Conservation (phyloP, 2,113 vertebrate genomes). For the Mirza zaza region DNA sequence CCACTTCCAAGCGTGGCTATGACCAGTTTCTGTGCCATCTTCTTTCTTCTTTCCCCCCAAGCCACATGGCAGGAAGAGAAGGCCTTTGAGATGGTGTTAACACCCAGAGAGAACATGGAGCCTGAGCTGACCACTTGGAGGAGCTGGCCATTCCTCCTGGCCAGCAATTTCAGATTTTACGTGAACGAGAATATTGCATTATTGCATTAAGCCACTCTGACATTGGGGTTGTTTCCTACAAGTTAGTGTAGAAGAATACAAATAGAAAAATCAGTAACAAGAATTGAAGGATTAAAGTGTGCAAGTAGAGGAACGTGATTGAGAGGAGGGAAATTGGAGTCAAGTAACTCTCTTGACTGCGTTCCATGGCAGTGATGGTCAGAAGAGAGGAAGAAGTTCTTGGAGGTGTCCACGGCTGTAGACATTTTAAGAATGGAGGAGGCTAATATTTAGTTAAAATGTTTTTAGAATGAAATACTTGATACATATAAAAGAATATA, state of each 20-base stretch:
- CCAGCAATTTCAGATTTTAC: background rate
- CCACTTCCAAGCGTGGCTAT: background rate
- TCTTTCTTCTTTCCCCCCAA: background rate
- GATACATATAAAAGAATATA: background rate
- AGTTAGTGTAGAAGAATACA: background rate
- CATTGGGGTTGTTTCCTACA: background rate
- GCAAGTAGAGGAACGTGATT: background rate
- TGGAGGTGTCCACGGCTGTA: background rate
- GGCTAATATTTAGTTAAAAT: background rate
- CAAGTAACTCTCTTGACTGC: background rate
- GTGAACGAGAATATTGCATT: background rate
- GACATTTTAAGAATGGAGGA: background rate
- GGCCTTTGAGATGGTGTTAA: background rate
- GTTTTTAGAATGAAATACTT: slow-evolving; percentile 13
- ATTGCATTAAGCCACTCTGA: background rate
- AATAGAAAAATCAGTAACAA: slow-evolving; percentile 2
- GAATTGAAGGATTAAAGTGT: background rate
- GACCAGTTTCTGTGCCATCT: background rate
- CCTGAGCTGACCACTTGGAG: background rate
- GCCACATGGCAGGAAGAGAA: background rate
- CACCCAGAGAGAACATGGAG: background rate
- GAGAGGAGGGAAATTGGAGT: background rate
- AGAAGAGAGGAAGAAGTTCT: background rate
- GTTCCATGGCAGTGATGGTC: background rate
- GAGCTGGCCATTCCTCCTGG: background rate